These are phyloP conservation scores for Baccha elongata DNA, from an alignment of 2,888 invertebrate species.

Conservation along the genomic window DNA sequence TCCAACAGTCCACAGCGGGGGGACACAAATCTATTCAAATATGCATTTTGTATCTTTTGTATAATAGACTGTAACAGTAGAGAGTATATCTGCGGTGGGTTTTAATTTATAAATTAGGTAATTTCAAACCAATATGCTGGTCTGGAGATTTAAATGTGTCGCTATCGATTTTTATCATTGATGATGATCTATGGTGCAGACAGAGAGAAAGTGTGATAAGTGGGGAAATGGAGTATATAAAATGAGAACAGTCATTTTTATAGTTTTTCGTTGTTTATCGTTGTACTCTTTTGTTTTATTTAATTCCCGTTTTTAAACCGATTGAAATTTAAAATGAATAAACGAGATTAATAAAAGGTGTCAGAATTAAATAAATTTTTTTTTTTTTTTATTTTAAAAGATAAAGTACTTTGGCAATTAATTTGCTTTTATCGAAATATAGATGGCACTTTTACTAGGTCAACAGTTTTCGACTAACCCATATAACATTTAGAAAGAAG, in stretches of 20 bases:
- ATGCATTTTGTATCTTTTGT: neutral
- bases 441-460: too few relatives aligned
- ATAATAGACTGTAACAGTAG: neutral
- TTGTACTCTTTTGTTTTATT: slow-evolving; percentile 40
- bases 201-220: slow-evolving; percentile 63
- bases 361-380: slow-evolving; percentile 14
- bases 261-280: neutral
- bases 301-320: slow-evolving; percentile 51
- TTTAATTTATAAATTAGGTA: slow-evolving; percentile 45
- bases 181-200: slow-evolving; percentile 34
- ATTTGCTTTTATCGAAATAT: too few relatives aligned
- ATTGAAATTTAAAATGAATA: slow-evolving; percentile 54
- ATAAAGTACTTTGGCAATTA: too few relatives aligned
- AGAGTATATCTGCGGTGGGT: slow-evolving; percentile 1
- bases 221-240: slow-evolving; percentile 62
- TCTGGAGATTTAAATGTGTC: slow-evolving; percentile 17
- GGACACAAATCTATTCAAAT: slow-evolving; percentile 29
- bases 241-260: slow-evolving; percentile 35
- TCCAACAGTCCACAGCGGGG: neutral
- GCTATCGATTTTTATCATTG: slow-evolving; percentile 39
- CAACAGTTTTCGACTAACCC: too few relatives aligned
- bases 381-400: neutral
- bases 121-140: slow-evolving; percentile 51
- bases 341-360: slow-evolving; percentile 34
- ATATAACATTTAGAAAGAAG: too few relatives aligned